Base-by-base conservation (phyloP, 2,797 vertebrate species). In the Synaphobranchus kaupii region DNA sequence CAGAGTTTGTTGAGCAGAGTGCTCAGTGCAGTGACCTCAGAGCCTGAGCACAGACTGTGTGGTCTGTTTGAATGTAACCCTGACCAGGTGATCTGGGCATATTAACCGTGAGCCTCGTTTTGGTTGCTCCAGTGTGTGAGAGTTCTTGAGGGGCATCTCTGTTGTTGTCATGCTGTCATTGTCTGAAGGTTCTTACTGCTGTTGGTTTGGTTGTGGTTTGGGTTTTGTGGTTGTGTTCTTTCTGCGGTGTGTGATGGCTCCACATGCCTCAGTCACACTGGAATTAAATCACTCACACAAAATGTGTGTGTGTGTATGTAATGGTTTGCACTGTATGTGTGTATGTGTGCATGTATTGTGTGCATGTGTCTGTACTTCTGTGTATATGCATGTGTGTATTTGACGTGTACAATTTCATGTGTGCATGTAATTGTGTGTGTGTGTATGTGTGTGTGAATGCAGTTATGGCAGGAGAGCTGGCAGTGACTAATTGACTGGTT, bases 11-110 rank as follows among this genome's bases (percentile, higher is more conserved):
- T 84, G 60, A 56, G 83, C n/a, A 17, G 22, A 56, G 20, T 7
- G 58, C 56, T 84, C 82, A 83, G 9, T 48, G 76, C 20, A 3
- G 34, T 60, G 39, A 63, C 52, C 31, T 63, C 60, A 56, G 13
- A 28, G 54, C 28, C 83, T 84, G 54, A 25, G 25, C 31, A 44
- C 25, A 34, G 31, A 48, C 73, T 85, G 87, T 88, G 87, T 88
- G 87, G 87, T 85, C 84, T 85, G 9, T 5, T n/a, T 54, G 71
- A 20, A 39, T 17, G 31, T 39, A 78, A 78, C 81, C 31, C 48
- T 88, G 85, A 85, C 73, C 39, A 80, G n/a, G 66, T 71, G 66
- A 34, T 71, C 28, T 71, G 66, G 28, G n/a, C 1, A 10, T 12
- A 12, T 28, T 71, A 73, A 76, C 50, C 22, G 48, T 88, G 80